Evolutionary conservation across 1,140 invertebrate genomes (phyloP).

Genomic region (Diorhabda sublineata): DNA sequence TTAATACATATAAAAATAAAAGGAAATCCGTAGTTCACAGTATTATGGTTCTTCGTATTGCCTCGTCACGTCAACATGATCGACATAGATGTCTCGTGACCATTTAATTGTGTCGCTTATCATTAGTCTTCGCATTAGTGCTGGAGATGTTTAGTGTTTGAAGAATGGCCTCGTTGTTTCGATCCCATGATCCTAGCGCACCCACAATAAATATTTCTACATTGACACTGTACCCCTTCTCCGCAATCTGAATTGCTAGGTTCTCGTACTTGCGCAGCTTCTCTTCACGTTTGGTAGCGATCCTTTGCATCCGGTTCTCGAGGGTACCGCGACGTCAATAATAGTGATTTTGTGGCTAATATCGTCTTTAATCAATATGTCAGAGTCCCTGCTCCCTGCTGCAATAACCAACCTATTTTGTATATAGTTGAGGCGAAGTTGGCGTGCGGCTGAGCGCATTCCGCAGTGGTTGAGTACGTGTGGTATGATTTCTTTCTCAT

Average conservation of each 20-base stretch:
- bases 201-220: conserved; percentile 16
- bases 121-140: conserved; percentile 8
- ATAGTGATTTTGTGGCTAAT: conserved; percentile 23
- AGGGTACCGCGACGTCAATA: conserved; percentile 44
- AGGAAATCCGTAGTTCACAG: neutral
- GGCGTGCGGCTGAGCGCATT: too few species aligned
- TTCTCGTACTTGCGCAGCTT: conserved; percentile 37
- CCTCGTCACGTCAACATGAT: conserved; percentile 4
- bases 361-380: conserved; percentile 39
- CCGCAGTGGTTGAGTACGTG: conserved; percentile 37
- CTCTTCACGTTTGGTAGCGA: conserved; percentile 9
- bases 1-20: too few species aligned
- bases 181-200: conserved; percentile 17
- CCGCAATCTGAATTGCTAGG: conserved; percentile 23
- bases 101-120: conserved; percentile 14
- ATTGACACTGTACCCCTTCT: neutral
- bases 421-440: neutral
- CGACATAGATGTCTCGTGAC: conserved; percentile 21
- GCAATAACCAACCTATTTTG: conserved; percentile 19
- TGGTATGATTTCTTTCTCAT: conserved; percentile 31
- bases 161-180: conserved; percentile 11
- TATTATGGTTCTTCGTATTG: neutral
- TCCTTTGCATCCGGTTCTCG: conserved; percentile 38
- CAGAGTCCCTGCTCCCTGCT: conserved; percentile 28
- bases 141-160: neutral